These are phyloP conservation scores for Leptinotarsa tumamoca DNA, from an alignment of 2,888 invertebrate genomes.

Conservation along the genomic window DNA sequence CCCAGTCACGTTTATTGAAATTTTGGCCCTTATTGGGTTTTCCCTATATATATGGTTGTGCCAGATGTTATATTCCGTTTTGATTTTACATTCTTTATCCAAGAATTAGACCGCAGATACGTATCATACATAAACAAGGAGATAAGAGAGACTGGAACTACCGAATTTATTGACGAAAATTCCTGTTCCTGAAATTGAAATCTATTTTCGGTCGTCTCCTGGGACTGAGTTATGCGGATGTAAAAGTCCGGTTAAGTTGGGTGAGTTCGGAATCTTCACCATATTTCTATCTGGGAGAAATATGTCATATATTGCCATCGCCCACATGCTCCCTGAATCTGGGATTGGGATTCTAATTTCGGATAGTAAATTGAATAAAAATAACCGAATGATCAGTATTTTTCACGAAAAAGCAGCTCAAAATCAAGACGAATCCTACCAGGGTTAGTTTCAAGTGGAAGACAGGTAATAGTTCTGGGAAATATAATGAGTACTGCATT, in stretches of 20 bases:
- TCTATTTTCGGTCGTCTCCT: conserved; percentile 4
- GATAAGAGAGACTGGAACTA: conserved; percentile 11
- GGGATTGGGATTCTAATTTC: not conserved
- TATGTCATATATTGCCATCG: not conserved
- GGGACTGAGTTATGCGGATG: conserved; percentile 8
- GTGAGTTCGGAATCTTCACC: not conserved
- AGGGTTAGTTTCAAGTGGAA: not conserved
- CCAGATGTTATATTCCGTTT: conserved; percentile 36
- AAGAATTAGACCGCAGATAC: conserved; percentile 13
- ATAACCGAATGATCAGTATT: not conserved
- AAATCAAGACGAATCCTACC: no score
- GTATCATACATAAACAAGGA: conserved; percentile 19
- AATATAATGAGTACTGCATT: no score
- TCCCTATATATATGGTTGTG: conserved; percentile 32
- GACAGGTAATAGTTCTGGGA: no score
- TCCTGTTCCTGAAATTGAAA: conserved; percentile 12
- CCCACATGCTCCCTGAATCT: not conserved
- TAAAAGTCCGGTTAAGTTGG: conserved; percentile 4
- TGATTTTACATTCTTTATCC: conserved; percentile 31
- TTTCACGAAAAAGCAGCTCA: no score
- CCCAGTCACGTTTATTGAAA: conserved; percentile 42
- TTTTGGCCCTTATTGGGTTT: conserved; percentile 39
- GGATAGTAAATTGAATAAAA: not conserved
- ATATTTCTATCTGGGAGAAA: not conserved
- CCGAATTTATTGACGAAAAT: conserved; percentile 8